phyloP scores from a whole-genome alignment of 2,113 vertebrate genomes.

The Bufo bufo region DNA sequence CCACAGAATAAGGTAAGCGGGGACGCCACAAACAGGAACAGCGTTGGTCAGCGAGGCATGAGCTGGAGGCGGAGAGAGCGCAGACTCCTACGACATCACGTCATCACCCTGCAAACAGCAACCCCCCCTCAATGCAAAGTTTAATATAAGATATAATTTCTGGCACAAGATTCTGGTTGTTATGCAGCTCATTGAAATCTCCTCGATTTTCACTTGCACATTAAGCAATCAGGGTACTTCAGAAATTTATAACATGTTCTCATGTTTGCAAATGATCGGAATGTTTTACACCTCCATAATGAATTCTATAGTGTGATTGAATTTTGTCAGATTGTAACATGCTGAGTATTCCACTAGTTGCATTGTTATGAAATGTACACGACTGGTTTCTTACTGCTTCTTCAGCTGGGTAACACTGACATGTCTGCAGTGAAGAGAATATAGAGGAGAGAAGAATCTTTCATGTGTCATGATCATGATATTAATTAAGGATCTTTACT shows the following conservation, averaged over 20 bases:
- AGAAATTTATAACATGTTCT: background rate
- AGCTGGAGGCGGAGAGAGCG: too few species aligned
- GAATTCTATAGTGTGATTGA: background rate
- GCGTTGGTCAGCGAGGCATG: too few species aligned
- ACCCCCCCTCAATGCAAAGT: too few species aligned
- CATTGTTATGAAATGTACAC: constrained; percentile 7
- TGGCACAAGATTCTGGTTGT: background rate
- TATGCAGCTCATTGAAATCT: too few species aligned
- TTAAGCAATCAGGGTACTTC: background rate
- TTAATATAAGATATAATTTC: background rate
- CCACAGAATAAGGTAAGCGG: too few species aligned
- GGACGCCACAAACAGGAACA: too few species aligned
- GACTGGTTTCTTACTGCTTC: background rate
- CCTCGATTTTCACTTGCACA: background rate
- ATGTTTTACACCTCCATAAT: background rate
- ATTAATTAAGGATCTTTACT: background rate
- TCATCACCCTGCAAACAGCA: too few species aligned
- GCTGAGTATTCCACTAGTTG: background rate
- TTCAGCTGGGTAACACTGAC: background rate
- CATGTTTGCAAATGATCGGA: background rate
- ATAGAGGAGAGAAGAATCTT: background rate
- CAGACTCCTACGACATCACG: too few species aligned
- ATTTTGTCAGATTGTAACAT: background rate
- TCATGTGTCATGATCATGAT: background rate
- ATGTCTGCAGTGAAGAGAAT: background rate